phyloP scores from a whole-genome alignment of 2,888 invertebrate species.

The Cybosia mesomella region DNA sequence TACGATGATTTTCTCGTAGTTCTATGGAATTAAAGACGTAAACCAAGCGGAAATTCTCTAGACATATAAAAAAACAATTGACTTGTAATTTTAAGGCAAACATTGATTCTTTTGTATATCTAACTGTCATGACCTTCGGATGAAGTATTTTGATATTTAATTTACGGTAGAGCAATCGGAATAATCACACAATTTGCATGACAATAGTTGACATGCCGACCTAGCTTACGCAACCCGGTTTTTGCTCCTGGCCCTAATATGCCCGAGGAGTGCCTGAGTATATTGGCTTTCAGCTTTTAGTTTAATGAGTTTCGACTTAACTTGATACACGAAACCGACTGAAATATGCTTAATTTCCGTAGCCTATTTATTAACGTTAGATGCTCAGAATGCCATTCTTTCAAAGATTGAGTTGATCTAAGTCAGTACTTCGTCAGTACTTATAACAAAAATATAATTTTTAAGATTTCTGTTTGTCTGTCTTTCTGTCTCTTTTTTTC shows the following conservation, averaged over 20 bases:
- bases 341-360: neutral
- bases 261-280: neutral
- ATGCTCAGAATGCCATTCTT: neutral
- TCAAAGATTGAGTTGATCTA: too few relatives aligned
- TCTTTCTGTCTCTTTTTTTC: too few relatives aligned
- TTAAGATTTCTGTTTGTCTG: too few relatives aligned
- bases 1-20: too few relatives aligned
- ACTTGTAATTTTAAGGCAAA: constrained; percentile 9
- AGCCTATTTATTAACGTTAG: neutral
- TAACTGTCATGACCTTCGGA: constrained; percentile 34
- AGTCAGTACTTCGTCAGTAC: too few relatives aligned
- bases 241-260: neutral
- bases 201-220: constrained; percentile 9
- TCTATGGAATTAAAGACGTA: neutral
- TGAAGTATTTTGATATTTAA: constrained; percentile 2
- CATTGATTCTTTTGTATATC: constrained; percentile 17
- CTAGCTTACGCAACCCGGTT: neutral
- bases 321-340: neutral
- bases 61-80: constrained; percentile 9
- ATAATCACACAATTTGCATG: constrained; percentile 13
- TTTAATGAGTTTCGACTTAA: neutral
- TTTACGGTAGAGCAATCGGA: neutral
- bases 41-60: constrained; percentile 12
- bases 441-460: too few relatives aligned
- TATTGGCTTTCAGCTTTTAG: neutral